A percentile compares a stretch with the other conserved stretches of the same genome.
These are phyloP conservation scores for Spodoptera picta DNA, from an alignment of 2,888 invertebrate genomes.

Conservation along the genomic window DNA sequence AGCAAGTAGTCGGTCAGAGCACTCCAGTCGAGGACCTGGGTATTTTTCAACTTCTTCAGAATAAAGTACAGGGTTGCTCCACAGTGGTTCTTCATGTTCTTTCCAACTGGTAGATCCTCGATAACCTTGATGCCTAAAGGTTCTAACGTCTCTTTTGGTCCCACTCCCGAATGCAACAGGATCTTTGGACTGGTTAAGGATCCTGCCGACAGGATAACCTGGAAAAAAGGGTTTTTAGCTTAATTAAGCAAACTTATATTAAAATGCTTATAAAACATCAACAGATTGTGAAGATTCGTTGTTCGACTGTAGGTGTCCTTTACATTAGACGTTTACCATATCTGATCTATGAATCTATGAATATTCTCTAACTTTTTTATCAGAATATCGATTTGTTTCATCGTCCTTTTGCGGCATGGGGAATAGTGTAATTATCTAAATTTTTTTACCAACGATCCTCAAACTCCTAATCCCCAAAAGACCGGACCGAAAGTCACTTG, in stretches of 20 bases:
- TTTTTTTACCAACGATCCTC: no score
- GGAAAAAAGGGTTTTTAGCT: conserved; percentile 25
- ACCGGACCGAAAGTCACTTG: no score
- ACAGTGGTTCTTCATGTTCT: conserved; percentile 90
- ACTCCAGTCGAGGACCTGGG: conserved; percentile 88
- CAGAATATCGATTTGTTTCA: no score
- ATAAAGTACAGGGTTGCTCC: conserved; percentile 87
- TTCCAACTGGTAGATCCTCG: conserved; percentile 90
- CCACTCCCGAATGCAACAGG: conserved; percentile 90
- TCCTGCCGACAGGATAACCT: conserved; percentile 90
- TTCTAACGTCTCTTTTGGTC: conserved; percentile 86
- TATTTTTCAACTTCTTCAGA: conserved; percentile 80
- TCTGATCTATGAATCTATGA: no score
- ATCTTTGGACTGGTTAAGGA: conserved; percentile 90
- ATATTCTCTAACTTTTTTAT: no score
- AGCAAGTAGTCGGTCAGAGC: conserved; percentile 87
- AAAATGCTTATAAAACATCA: not conserved
- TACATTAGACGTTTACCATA: no score
- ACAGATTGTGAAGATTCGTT: not conserved
- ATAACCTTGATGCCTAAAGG: conserved; percentile 85
- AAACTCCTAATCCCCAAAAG: no score
- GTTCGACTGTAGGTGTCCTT: not conserved
- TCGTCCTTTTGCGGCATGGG: no score
- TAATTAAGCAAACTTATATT: not conserved
- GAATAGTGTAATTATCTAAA: no score